These are phyloP conservation scores for Escarpia spicata DNA, from an alignment of 2,888 invertebrate species.

Conservation along the genomic window DNA sequence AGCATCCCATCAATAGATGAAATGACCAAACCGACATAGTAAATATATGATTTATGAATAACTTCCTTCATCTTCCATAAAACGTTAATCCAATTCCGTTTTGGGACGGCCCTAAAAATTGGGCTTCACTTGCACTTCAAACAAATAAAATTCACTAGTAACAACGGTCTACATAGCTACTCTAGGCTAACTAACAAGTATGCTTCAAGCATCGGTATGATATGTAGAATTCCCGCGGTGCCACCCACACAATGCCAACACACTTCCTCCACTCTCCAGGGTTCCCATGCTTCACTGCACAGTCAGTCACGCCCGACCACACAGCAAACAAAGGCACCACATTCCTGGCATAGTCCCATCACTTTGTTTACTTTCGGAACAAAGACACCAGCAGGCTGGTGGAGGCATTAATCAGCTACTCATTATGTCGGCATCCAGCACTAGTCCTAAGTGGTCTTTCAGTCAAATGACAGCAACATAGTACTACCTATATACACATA, in stretches of 20 bases:
- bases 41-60: neutral
- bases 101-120: neutral
- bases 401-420: neutral
- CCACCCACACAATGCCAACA: neutral
- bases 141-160: neutral
- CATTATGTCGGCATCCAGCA: neutral
- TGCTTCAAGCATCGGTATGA: neutral
- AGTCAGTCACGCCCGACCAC: neutral
- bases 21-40: neutral
- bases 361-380: neutral
- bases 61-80: neutral
- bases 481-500: neutral
- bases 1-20: conserved; percentile 1
- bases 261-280: neutral
- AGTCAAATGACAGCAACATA: neutral
- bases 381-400: neutral
- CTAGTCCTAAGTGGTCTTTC: neutral
- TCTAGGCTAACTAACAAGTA: neutral
- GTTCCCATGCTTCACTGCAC: neutral
- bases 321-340: neutral
- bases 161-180: neutral
- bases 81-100: neutral
- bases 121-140: neutral
- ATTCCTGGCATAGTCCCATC: neutral
- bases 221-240: neutral